Evolutionary conservation across 2,888 invertebrate genomes (phyloP).

Genomic region (Nasonia oneida): DNA sequence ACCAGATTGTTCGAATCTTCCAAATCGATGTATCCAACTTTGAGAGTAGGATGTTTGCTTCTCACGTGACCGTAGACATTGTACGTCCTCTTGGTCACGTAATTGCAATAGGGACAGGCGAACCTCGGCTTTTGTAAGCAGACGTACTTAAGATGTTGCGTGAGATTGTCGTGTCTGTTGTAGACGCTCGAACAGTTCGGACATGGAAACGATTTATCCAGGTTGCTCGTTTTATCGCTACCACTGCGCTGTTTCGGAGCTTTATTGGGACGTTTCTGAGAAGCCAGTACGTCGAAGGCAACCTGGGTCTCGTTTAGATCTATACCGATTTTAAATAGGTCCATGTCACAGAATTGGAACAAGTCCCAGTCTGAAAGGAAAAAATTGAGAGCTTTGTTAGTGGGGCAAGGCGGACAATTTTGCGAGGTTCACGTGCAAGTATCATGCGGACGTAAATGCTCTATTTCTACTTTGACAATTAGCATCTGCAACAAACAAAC

Average conservation of each 20-base stretch:
- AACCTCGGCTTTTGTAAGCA: slow-evolving; percentile 77
- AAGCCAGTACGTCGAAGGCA: not conserved
- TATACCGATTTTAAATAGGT: slow-evolving; percentile 26
- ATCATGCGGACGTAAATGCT: not conserved
- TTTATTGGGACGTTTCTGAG: not conserved
- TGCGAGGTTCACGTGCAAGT: not conserved
- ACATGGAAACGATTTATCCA: slow-evolving; percentile 61
- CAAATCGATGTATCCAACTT: slow-evolving; percentile 53
- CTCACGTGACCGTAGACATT: slow-evolving; percentile 74
- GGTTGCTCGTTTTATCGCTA: not conserved
- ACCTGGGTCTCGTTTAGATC: slow-evolving; percentile 22
- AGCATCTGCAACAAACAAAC: not conserved
- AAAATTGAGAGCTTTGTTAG: not conserved
- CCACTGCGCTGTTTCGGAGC: not conserved
- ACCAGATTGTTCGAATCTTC: slow-evolving; percentile 56
- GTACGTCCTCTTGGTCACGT: slow-evolving; percentile 73
- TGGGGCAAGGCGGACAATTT: not conserved
- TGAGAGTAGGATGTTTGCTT: slow-evolving; percentile 68
- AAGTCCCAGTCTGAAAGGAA: slow-evolving; percentile 55
- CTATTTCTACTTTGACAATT: not conserved
- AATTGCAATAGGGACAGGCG: slow-evolving; percentile 76
- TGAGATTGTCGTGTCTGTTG: slow-evolving; percentile 72
- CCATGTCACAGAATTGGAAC: slow-evolving; percentile 42
- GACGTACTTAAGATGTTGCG: slow-evolving; percentile 75
- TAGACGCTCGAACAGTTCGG: slow-evolving; percentile 72